Base-by-base conservation (phyloP, 2,888 invertebrate species). In the Pristionchus arcanus region DNA sequence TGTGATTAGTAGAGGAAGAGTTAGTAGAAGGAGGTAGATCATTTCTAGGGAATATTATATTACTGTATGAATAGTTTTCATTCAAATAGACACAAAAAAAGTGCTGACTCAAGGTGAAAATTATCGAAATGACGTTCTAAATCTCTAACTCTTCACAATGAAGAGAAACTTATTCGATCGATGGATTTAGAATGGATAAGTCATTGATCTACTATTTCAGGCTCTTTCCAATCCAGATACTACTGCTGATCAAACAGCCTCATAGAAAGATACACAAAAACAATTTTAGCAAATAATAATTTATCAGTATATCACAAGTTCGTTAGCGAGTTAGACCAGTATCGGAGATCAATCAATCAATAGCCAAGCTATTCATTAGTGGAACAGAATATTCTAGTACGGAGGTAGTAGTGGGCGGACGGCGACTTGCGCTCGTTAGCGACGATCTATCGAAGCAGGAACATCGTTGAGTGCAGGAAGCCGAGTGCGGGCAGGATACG, bases 401-500 rank as follows among this genome's bases (percentile, higher is more conserved):
- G 74, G 5, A 25, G 19, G 37, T 74, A 37, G 34, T 25, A 19
- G 74, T 74, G 16, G 37, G 19, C 74, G 37, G 74, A 16, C 59
- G 19, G 59, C 49, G 81, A 81, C 81, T 81, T 81, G 11, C 49
- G 42, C 42, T 81, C 49, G 49, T 81, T 81, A 81, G 81, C 81
- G 28, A 81, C 53, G 81, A 81, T 81, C 85, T 77, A 88, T 28
- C 34, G 25, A 1, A 92, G 87, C 68, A 90, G 84, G 55, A 21
- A 42, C 92, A 92, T 91, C 90, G 92, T 90, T 25, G 90, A 49
- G 28, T 91, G 86, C 37, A 93, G 91, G 92, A 92, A 93, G 59
- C 92, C 87, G 19, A 89, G 71, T 34, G 91, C 91, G 21, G 92
- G 90, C 66, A 91, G 84, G 37, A 94, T 93, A 68, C 93, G 93